Evolutionary conservation across 2,113 vertebrate species (phyloP), one percentile per base, ranked within the genome.

Genomic region (Holacanthus passer): DNA sequence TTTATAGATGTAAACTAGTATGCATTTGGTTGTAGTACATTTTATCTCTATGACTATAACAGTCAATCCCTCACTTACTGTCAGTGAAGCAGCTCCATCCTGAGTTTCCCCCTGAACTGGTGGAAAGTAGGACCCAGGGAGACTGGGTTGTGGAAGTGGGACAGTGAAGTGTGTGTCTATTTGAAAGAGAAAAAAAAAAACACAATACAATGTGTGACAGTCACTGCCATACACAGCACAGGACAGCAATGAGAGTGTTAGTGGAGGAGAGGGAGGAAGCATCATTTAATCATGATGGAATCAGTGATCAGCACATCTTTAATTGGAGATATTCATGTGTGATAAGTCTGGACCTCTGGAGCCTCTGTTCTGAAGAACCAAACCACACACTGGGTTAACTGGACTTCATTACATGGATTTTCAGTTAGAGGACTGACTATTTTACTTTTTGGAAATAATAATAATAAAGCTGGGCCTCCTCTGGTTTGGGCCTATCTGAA

Each of bases 151-250:
- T 72, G 14, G 48, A 73, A 13, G 55, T 71, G 53, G 75, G 90
- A 95, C 94, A 95, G 92, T 92, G 87, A 79, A 86, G 91, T 87
- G 82, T 93, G 92, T 94, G 93, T 95, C 85, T 90, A 14, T 84
- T 83, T 84, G 82, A 82, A 83, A 84, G 73, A 20, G 70, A 69
- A 76, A 87, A 86, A 66, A 89, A 69, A 69, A 52, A 79, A 81
- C 73, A 82, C 79, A 89, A 92, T 73, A 95, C 94, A 95, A 95
- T 95, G 93, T 95, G 94, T 95, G 94, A 94, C 94, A 94, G 94
- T 95, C 95, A 93, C 85, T 90, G 91, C 93, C 93, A 91, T 93
- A 90, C 94, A 95, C 95, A 92, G 93, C 58, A 73, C 85, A 79
- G 63, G 79, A 77, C 90, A 70, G 80, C 37, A 79, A 70, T 65